Evolutionary conservation across 2,888 invertebrate genomes (phyloP).

Genomic region (Platycheirus albimanus): DNA sequence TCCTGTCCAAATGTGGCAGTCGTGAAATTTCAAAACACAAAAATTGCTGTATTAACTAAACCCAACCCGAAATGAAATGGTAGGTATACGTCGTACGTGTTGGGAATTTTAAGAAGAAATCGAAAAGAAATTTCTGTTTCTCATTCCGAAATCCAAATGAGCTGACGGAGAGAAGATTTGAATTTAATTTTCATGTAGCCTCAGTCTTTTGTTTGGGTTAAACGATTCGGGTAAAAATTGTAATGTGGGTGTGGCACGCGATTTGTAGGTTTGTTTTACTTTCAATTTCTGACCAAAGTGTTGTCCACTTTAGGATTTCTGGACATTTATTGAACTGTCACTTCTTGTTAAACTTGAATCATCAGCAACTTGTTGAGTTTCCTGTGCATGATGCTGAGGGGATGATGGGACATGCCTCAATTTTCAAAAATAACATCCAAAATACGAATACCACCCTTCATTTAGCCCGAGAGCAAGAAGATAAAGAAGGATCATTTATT

Average conservation of each 20-base stretch:
- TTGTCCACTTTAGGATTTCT: not conserved
- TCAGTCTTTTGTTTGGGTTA: not conserved
- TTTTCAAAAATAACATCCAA: no score
- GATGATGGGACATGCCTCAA: no score
- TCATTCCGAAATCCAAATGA: no score
- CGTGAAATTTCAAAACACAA: slow-evolving; percentile 52
- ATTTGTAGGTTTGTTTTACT: not conserved
- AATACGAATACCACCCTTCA: slow-evolving; percentile 2
- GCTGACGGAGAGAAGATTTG: not conserved
- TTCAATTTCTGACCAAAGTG: not conserved
- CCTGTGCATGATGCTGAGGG: no score
- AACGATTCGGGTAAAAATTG: not conserved
- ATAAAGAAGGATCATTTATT: slow-evolving; percentile 31
- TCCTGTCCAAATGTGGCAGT: slow-evolving; percentile 38
- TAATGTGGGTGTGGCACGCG: not conserved
- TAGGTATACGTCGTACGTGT: no score
- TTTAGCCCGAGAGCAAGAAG: no score
- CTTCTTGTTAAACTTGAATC: not conserved
- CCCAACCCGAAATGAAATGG: slow-evolving; percentile 1
- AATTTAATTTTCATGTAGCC: not conserved
- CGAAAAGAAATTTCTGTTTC: not conserved
- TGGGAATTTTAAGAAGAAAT: slow-evolving; percentile 19
- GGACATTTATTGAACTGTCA: not conserved
- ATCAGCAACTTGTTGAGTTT: slow-evolving; percentile 29
- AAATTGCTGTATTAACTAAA: slow-evolving; percentile 6